phyloP scores from a whole-genome alignment of 2,797 vertebrate species.

The Hemibagrus guttatus region DNA sequence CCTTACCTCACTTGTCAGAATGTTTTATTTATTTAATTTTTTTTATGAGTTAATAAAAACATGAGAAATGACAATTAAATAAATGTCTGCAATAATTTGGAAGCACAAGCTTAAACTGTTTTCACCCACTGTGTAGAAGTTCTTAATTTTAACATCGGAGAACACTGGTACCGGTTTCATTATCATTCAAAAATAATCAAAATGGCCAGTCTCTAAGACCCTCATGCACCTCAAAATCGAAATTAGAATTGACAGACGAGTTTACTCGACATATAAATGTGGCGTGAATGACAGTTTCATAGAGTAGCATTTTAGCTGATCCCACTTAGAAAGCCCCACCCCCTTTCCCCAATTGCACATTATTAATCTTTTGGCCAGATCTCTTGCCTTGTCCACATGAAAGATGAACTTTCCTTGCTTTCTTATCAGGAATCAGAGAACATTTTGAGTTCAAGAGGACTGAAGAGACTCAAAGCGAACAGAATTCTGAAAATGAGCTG shows the following conservation, averaged over 20 bases:
- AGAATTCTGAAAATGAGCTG: not conserved
- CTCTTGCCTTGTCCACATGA: not conserved
- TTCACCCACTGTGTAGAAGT: not conserved
- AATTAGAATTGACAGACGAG: not conserved
- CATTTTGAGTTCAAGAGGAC: not conserved
- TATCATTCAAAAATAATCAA: not conserved
- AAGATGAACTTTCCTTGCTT: not conserved
- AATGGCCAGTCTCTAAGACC: not conserved
- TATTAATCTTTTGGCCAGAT: not conserved
- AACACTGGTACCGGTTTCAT: not conserved
- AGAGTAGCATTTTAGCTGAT: not conserved
- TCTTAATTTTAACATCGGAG: not conserved
- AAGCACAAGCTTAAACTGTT: slow-evolving; percentile 19
- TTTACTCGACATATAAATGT: too few species aligned
- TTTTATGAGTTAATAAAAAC: not conserved
- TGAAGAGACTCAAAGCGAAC: too few species aligned
- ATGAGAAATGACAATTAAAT: not conserved
- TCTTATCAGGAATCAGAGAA: not conserved
- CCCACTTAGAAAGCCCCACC: not conserved
- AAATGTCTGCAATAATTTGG: slow-evolving; percentile 20
- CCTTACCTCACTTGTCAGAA: too few species aligned
- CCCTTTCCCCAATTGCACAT: not conserved
- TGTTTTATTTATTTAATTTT: too few species aligned
- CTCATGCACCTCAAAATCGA: too few species aligned
- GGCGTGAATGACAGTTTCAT: not conserved